phyloP scores from a whole-genome alignment of 2,888 invertebrate species.

The Andrena camellia region DNA sequence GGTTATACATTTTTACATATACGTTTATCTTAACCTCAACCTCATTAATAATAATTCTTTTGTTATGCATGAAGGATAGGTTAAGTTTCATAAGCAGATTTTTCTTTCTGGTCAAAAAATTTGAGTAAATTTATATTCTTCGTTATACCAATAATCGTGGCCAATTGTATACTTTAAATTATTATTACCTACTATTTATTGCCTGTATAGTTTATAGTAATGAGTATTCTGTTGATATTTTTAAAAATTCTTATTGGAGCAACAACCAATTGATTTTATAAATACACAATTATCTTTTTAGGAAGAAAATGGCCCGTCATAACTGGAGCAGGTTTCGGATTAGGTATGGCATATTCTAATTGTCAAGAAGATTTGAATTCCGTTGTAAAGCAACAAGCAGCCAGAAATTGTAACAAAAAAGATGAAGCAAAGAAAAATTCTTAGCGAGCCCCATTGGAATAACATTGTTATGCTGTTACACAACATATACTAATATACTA shows the following conservation, averaged over 20 bases:
- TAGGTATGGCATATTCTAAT: constrained; percentile 96
- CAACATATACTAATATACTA: constrained; percentile 73
- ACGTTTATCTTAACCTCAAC: background rate
- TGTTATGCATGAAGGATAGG: background rate
- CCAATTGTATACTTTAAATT: background rate
- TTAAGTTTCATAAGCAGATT: constrained; percentile 15
- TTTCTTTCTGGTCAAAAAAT: background rate
- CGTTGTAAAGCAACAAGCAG: constrained; percentile 73
- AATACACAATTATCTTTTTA: constrained; percentile 75
- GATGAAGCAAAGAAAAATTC: constrained; percentile 63
- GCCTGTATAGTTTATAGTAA: background rate
- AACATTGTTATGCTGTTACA: constrained; percentile 63
- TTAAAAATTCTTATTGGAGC: background rate
- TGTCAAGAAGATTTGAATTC: constrained; percentile 90
- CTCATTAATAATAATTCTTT: background rate
- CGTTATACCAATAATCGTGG: background rate
- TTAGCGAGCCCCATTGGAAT: constrained; percentile 51
- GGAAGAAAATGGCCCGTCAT: constrained; percentile 95
- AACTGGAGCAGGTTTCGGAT: constrained; percentile 94
- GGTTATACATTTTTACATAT: background rate
- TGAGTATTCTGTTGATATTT: background rate
- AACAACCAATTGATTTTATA: background rate
- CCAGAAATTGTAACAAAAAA: constrained; percentile 66
- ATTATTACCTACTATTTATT: background rate
- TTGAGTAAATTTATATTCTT: background rate